Evolutionary conservation across 2,888 invertebrate genomes (phyloP).

Genomic region (Aromia moschata): DNA sequence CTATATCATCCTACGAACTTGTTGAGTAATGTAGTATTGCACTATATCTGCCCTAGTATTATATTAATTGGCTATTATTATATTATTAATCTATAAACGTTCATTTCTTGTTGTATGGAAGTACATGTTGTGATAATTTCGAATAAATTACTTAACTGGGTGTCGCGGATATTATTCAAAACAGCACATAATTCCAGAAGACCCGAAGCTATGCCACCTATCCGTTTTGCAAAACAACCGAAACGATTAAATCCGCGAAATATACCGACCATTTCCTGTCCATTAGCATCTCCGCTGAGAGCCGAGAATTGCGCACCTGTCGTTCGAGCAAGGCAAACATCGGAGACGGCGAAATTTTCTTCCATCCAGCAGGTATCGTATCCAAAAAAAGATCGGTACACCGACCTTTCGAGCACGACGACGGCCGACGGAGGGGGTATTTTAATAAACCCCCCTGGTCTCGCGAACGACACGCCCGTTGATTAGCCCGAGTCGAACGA

Average conservation of each 20-base stretch:
- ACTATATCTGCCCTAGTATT: too few species aligned
- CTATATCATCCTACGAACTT: too few species aligned
- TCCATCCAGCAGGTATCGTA: not conserved
- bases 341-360: not conserved
- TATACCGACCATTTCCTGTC: not conserved
- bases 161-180: too few species aligned
- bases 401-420: constrained; percentile 18
- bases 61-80: too few species aligned
- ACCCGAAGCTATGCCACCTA: not conserved
- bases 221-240: not conserved
- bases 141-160: too few species aligned
- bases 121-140: too few species aligned
- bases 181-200: too few species aligned
- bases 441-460: constrained; percentile 15
- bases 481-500: constrained; percentile 22
- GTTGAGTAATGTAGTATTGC: too few species aligned
- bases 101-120: too few species aligned
- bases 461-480: constrained; percentile 21
- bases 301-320: not conserved
- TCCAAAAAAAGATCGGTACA: too few species aligned
- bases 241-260: not conserved
- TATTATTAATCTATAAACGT: too few species aligned
- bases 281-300: not conserved
- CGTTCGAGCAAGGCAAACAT: not conserved
- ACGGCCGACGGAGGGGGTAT: constrained; percentile 2